Evolutionary conservation across 1,140 invertebrate species (phyloP), one percentile per base, ranked within the genome.

Genomic region (Polypedilum vanderplanki): DNA sequence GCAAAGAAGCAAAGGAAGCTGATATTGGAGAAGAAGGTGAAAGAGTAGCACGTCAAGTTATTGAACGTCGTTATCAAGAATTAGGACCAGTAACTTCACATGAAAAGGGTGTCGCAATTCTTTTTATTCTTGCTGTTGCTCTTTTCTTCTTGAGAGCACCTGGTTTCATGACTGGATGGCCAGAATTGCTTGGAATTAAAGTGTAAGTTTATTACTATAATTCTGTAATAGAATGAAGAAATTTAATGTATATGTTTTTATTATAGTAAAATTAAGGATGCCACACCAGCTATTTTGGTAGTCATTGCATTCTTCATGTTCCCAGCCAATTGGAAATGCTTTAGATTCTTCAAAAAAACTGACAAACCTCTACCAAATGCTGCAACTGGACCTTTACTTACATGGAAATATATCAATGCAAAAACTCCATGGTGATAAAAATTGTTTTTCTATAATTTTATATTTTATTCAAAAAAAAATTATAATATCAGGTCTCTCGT

Each of bases 61-160:
- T 96, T 76, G 83, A 85, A 75, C 84, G 88, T 65, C 90, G 92
- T 80, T 93, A 95, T 83, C 83, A 86, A 76, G 88, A 88, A 76
- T 86, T 96, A 73, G 94, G 94, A 41, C 88, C 90, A 0, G 88
- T 93, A 79, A 89, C 87, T 57, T 94, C 91, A 85, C 92, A 96
- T 75, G 95, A 98, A 84, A 84, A 80, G 81, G 86, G 87, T 18
- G 91, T 96, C 0, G 88, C 92, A 40, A 77, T 88, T 10, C 84
- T 95, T 18, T 98, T 98, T 80, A 80, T 93, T 7, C 77, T 90
- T 10, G 88, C 95, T 5, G 89, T 97, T 1, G 76, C 92, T 70
- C 84, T 97, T 75, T 98, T 95, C 91, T 91, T 97, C 81, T 94
- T 96, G 81, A 87, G 94, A 67, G 89, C 90, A 73, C 95, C 95